Evolutionary conservation across 2,888 invertebrate genomes (phyloP), one percentile per base, ranked within the genome.

Genomic region (Meloe dianella): DNA sequence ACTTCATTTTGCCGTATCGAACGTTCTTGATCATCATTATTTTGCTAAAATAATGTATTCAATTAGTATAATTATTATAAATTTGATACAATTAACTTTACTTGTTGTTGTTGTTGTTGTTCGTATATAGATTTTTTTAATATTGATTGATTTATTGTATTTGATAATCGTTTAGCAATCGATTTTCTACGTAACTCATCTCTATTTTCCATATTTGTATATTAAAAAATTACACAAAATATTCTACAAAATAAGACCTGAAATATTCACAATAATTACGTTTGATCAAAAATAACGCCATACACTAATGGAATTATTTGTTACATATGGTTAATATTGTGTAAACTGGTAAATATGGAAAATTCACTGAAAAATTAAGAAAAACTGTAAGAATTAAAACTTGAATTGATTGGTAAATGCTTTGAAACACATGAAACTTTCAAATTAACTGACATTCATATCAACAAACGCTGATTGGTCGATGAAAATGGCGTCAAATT

Each of bases 11-110:
- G 67, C 57, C 76, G 71, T 30, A 67, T 64, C 22, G 69, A 71
- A 58, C 76, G 66, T 67, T 77, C 76, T 10, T 64, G 54, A 60
- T 75, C 75, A 68, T 77, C 76, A 60, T 76, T 72, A 0, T 54
- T 54, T 3, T 8, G 10, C 47, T 47, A 47, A 47, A 47, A 47
- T 2, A 1, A 47, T 6, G n/a, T 20, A 8, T 47, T 9, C 9
- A 47, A 9, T 47, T 47, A n/a, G n/a, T n/a, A 20, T 9, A 6
- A 9, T 17, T 47, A 1, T 41, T 7, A 7, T 41, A n/a, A 10
- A 47, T 47, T 10, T 47, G 6, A 8, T 9, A 3, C 20, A 47
- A 47, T n/a, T 9, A 47, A 47, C 3, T 51, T 51, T 22, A 51
- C 51, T 12, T 51, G 7, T 22, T 4, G 22, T 51, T 51, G 8